A percentile compares a stretch with the other conserved stretches of the same genome.
phyloP scores from a whole-genome alignment of 2,797 vertebrate species.

The Lerista edwardsae region DNA sequence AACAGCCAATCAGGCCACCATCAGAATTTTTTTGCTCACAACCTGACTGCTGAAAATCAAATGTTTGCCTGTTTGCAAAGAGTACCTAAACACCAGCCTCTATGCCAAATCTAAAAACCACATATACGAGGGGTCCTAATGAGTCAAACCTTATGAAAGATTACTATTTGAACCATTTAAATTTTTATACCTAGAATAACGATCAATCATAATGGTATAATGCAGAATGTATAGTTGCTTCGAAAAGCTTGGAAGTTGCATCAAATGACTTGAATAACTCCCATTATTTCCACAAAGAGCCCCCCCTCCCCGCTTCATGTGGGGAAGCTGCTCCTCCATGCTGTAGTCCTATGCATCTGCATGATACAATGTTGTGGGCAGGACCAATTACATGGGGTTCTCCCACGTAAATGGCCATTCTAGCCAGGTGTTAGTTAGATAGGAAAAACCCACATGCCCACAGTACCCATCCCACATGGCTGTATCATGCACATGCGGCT shows the following conservation, averaged over 20 bases:
- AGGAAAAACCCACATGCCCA: neutral
- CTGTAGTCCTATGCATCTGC: neutral
- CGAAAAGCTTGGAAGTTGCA: neutral
- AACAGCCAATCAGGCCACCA: neutral
- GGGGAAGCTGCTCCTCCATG: neutral
- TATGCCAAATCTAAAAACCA: no score
- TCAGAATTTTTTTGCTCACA: neutral
- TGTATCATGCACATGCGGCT: neutral
- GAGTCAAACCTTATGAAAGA: neutral
- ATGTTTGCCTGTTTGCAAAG: neutral
- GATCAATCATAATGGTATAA: neutral
- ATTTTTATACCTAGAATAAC: neutral
- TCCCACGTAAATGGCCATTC: neutral
- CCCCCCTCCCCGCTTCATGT: neutral
- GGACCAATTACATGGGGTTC: neutral
- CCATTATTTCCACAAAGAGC: neutral
- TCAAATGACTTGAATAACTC: neutral
- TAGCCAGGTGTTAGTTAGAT: neutral
- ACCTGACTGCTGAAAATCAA: no score
- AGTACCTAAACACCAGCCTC: neutral
- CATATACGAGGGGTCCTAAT: neutral
- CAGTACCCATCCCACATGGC: no score
- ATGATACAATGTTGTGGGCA: neutral
- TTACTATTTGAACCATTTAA: neutral
- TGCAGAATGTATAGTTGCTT: neutral